These are phyloP conservation scores for Homarus americanus DNA, from an alignment of 1,140 invertebrate genomes.

Conservation along the genomic window DNA sequence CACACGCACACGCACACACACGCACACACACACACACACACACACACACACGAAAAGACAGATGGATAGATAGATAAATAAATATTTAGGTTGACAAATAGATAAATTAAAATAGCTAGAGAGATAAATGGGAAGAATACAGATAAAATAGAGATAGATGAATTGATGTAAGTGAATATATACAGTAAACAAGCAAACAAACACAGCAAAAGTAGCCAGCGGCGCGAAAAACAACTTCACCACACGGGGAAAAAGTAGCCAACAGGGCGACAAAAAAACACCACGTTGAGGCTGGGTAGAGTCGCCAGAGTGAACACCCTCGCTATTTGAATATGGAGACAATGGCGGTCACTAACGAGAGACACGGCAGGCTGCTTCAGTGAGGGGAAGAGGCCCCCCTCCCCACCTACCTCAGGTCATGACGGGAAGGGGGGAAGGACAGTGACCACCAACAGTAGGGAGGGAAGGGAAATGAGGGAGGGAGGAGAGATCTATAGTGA, in stretches of 20 bases:
- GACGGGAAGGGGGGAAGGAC: not conserved
- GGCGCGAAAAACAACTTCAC: not conserved
- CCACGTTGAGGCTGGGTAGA: not conserved
- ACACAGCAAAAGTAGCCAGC: not conserved
- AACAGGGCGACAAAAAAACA: not conserved
- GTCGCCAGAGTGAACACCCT: not conserved
- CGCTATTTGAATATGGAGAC: conserved; percentile 14
- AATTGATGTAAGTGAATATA: too few species aligned
- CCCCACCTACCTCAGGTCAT: not conserved
- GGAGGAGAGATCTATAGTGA: not conserved
- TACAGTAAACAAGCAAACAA: too few species aligned
- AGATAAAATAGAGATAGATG: too few species aligned
- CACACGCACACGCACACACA: too few species aligned
- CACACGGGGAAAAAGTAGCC: not conserved
- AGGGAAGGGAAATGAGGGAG: not conserved
- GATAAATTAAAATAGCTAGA: not conserved
- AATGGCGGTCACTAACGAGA: conserved; percentile 9
- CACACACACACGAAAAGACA: not conserved
- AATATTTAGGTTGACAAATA: not conserved
- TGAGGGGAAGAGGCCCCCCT: not conserved
- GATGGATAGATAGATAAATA: not conserved
- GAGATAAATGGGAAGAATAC: too few species aligned
- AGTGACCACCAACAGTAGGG: not conserved
- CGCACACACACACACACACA: too few species aligned
- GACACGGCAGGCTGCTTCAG: not conserved